Conservation (phyloP, 2,113 vertebrate species). For the Dasyornis broadbenti region DNA sequence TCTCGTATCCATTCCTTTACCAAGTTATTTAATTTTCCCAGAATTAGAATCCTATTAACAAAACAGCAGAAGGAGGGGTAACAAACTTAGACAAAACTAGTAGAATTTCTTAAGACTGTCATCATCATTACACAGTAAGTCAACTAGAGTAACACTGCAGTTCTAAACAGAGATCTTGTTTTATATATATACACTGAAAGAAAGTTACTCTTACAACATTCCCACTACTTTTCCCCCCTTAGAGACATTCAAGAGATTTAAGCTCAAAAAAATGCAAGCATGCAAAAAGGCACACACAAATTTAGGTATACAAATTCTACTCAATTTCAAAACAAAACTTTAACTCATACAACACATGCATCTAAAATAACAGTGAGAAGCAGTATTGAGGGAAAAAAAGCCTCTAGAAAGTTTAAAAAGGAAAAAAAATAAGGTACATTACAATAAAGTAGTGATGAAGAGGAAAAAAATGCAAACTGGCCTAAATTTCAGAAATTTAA, state of each 20-base stretch:
- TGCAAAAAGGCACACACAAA: neutral
- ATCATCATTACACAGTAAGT: neutral
- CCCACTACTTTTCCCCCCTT: neutral
- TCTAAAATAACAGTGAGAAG: neutral
- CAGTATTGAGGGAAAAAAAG: neutral
- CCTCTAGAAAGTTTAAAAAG: neutral
- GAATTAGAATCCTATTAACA: slow-evolving; percentile 82
- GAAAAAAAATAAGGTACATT: neutral
- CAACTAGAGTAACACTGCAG: neutral
- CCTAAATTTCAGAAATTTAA: neutral
- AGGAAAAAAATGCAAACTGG: neutral
- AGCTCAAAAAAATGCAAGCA: neutral
- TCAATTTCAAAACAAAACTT: neutral
- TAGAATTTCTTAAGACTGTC: neutral
- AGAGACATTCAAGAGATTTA: neutral
- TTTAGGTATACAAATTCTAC: neutral
- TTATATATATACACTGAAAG: neutral
- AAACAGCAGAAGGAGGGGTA: slow-evolving; percentile 22
- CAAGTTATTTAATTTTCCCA: slow-evolving; percentile 85
- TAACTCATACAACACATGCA: neutral
- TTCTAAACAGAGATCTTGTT: neutral
- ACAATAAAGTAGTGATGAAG: neutral
- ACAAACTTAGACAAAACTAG: neutral
- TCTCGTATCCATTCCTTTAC: slow-evolving; percentile 90
- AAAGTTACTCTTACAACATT: neutral